A percentile compares a stretch with the other conserved stretches of the same genome.
Evolutionary conservation across 2,113 vertebrate genomes (phyloP).

Genomic region (Mesoclemmys tuberculata): DNA sequence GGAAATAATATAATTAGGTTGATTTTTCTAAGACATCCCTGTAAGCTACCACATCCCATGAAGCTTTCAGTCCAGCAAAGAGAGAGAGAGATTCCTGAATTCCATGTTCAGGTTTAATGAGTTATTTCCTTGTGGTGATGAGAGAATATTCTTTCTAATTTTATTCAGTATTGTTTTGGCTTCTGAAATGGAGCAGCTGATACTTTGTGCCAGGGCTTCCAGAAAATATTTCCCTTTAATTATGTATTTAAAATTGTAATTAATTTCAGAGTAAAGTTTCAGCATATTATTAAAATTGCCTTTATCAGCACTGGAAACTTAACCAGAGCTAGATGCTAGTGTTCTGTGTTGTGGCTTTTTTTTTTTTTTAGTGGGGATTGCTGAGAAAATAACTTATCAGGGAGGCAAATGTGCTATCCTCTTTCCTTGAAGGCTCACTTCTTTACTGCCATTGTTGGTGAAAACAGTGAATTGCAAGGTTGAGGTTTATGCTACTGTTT

Average conservation of each 20-base stretch:
- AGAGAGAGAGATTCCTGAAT: not conserved
- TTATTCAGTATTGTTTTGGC: constrained; percentile 13
- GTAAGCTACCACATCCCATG: not conserved
- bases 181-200: not conserved
- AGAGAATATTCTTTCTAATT: not conserved
- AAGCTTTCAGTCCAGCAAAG: constrained; percentile 29
- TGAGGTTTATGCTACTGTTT: not conserved
- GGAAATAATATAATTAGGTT: not conserved
- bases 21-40: constrained; percentile 30
- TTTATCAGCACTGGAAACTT: not conserved
- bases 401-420: not conserved
- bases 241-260: not conserved
- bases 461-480: accelerated
- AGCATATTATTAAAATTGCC: not conserved
- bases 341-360: not conserved
- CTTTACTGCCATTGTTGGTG: not conserved
- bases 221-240: not conserved
- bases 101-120: not conserved
- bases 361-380: not conserved
- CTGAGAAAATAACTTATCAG: not conserved
- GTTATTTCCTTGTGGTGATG: not conserved
- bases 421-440: not conserved
- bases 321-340: not conserved
- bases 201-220: not conserved
- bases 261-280: not conserved